phyloP scores from a whole-genome alignment of 1,140 invertebrate genomes.

The Rhyzopertha dominica region DNA sequence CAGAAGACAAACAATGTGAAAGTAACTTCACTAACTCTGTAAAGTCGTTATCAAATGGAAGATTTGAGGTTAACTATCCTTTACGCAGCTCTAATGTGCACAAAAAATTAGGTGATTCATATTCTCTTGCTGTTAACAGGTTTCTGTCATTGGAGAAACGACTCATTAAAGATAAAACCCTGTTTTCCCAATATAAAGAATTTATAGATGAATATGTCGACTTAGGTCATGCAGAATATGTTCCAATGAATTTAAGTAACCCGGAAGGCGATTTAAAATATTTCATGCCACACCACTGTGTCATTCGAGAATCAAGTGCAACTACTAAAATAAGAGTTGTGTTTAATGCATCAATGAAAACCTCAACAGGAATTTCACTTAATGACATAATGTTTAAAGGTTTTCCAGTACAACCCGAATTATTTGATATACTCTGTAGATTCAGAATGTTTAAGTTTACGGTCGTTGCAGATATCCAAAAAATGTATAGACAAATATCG shows the following conservation, averaged over 20 bases:
- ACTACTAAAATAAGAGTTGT: background rate
- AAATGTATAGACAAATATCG: background rate
- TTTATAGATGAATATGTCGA: background rate
- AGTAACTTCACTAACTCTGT: no score
- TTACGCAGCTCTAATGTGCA: background rate
- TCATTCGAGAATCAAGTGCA: background rate
- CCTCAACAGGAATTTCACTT: background rate
- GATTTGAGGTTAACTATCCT: no score
- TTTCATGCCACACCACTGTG: background rate
- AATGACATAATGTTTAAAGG: background rate
- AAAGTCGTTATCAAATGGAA: no score
- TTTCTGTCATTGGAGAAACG: background rate
- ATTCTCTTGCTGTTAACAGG: background rate
- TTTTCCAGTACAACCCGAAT: background rate
- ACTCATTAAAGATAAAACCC: background rate
- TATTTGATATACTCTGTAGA: background rate
- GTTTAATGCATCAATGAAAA: slow-evolving; percentile 1
- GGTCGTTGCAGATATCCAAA: background rate
- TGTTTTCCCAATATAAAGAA: background rate
- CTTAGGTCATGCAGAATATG: slow-evolving; percentile 1
- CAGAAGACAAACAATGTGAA: background rate
- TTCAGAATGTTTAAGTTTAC: background rate
- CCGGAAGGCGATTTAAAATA: background rate
- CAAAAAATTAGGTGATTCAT: slow-evolving; percentile 3
- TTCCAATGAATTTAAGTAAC: background rate